Base-by-base conservation (phyloP, 2,888 invertebrate genomes). In the Coleophora flavipennella region DNA sequence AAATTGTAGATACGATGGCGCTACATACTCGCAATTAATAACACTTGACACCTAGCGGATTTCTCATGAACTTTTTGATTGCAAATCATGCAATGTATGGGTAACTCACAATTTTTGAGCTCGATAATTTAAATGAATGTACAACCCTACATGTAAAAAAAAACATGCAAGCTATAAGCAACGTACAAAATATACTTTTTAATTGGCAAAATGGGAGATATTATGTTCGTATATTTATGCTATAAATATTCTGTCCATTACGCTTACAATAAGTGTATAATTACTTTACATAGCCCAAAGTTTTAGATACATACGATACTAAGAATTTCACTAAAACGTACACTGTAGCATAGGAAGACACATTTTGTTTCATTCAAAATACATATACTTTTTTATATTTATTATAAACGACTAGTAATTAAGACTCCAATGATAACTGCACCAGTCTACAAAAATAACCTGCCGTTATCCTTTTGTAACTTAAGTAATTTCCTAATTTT, bases 131-230 rank as follows among this genome's bases (percentile, higher is more conserved):
- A n/a, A n/a, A n/a, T n/a, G n/a, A n/a, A n/a, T n/a, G n/a, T n/a
- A n/a, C n/a, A n/a, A n/a, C n/a, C n/a, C n/a, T n/a, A n/a, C n/a
- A n/a, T n/a, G n/a, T n/a, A n/a, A n/a, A 20, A 20, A n/a, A 29
- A 29, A 29, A 8, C 29, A 29, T 6, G 11, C 29, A 4, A 51
- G 55, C 39, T 14, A 27, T 39, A 34, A 49, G 58, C 55, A 62
- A 66, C 58, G 59, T 58, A 63, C 56, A 62, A 63, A 68, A 66
- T 62, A 59, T 57, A 55, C 44, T 44, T 49, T 53, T 65, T 84
- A 84, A 84, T 84, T 85, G 84, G 83, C 83, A 79, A 78, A 77
- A 80, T 69, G 84, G 84, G 84, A 85, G 84, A 83, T 77, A 76
- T 75, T 53, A 59, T 48, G 54, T 62, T 59, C 57, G 50, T 33